These are phyloP conservation scores for Drosophila rufa DNA, from an alignment of 1,140 invertebrate genomes.

Conservation along the genomic window DNA sequence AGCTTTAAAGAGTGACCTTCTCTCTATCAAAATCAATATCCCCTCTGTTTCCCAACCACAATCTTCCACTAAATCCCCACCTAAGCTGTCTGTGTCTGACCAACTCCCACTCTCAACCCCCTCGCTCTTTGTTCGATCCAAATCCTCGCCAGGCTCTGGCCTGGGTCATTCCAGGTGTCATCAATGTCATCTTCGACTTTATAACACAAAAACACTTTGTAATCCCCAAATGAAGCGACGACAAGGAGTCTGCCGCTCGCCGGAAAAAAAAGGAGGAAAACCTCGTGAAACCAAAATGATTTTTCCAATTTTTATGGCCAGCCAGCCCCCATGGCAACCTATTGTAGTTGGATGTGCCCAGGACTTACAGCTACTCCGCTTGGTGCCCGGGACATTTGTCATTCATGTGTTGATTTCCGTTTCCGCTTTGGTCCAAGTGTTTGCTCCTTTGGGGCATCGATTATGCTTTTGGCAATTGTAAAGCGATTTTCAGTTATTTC, in stretches of 20 bases:
- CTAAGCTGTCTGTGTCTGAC: conserved; percentile 64
- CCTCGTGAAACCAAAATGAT: conserved; percentile 22
- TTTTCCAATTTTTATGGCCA: conserved; percentile 27
- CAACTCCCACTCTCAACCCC: neutral
- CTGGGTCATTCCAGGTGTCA: conserved; percentile 76
- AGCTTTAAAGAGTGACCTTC: neutral
- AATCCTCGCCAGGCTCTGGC: neutral
- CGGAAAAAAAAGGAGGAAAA: neutral
- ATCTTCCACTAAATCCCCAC: conserved; percentile 42
- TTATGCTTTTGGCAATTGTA: conserved; percentile 79
- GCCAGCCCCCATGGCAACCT: conserved; percentile 13
- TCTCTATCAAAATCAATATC: no score
- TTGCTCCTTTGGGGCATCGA: conserved; percentile 83
- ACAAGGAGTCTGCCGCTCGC: conserved; percentile 16
- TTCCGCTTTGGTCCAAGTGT: conserved; percentile 73
- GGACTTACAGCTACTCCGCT: neutral
- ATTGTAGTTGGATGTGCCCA: conserved; percentile 65
- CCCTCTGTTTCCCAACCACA: neutral
- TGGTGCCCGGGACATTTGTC: conserved; percentile 69
- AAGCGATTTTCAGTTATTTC: conserved; percentile 84
- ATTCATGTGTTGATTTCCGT: conserved; percentile 85
- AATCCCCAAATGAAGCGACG: conserved; percentile 82
- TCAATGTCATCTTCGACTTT: conserved; percentile 83
- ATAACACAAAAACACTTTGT: conserved; percentile 84
- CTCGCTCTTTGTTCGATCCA: neutral